Evolutionary conservation across 2,797 vertebrate species (phyloP).

Genomic region (Myotis daubentonii): DNA sequence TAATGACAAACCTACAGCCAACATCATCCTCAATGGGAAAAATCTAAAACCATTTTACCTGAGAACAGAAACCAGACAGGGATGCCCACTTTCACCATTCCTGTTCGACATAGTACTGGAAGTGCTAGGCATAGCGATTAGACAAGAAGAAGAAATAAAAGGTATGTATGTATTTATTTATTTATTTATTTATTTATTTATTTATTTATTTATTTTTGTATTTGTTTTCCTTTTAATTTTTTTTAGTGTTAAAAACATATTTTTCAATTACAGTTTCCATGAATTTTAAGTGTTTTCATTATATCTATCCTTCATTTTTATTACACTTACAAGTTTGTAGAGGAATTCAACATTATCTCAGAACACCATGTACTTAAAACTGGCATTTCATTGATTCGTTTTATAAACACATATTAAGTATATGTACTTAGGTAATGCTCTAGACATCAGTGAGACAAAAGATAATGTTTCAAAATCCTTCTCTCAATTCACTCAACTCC

Average conservation of each 20-base stretch:
- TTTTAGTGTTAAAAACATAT: background rate
- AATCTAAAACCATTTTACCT: too few relatives aligned
- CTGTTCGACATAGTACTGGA: too few relatives aligned
- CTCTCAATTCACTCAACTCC: background rate
- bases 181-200: background rate
- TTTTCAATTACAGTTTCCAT: background rate
- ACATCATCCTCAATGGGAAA: too few relatives aligned
- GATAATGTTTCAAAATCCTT: background rate
- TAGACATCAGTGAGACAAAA: constrained; percentile 22
- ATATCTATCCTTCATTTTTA: background rate
- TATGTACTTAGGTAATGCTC: background rate
- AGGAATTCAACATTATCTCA: background rate
- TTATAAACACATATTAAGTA: background rate
- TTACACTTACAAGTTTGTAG: background rate
- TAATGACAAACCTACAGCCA: too few relatives aligned
- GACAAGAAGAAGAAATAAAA: too few relatives aligned
- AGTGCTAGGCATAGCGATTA: too few relatives aligned
- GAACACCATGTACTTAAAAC: background rate
- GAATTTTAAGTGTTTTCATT: background rate
- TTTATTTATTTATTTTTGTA: background rate
- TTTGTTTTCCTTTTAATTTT: background rate
- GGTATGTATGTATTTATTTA: too few relatives aligned
- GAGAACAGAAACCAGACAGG: too few relatives aligned
- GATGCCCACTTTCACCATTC: too few relatives aligned
- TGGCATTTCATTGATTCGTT: background rate